Conservation (phyloP, 2,888 invertebrate species). For the Acleris sparsana region DNA sequence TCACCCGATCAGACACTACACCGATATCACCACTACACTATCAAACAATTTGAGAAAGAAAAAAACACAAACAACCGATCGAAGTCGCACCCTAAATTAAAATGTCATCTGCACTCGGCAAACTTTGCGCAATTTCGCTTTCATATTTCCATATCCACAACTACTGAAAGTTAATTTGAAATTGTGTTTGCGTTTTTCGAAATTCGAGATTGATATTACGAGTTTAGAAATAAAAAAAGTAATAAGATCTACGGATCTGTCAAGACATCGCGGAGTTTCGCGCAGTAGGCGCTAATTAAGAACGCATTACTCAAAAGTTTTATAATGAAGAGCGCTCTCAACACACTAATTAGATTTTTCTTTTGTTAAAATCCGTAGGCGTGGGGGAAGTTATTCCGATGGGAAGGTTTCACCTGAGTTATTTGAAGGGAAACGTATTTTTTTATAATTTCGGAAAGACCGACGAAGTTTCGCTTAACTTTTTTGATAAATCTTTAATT, state of each 20-base stretch:
- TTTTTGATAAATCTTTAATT: slow-evolving; percentile 37
- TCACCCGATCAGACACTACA: slow-evolving; percentile 29
- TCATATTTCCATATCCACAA: not conserved
- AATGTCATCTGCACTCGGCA: not conserved
- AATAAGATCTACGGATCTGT: not conserved
- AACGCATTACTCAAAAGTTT: slow-evolving; percentile 37
- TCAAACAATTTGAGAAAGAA: slow-evolving; percentile 9
- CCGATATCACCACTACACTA: slow-evolving; percentile 5
- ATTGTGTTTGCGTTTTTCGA: not conserved
- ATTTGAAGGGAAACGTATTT: slow-evolving; percentile 33
- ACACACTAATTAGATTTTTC: slow-evolving; percentile 37
- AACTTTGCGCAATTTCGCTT: not conserved
- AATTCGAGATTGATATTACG: not conserved
- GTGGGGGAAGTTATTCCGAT: slow-evolving; percentile 27
- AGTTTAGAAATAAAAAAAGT: not conserved
- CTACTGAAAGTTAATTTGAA: slow-evolving; percentile 10
- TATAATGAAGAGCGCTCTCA: slow-evolving; percentile 37
- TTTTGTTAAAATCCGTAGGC: slow-evolving; percentile 36
- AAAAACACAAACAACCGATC: not conserved
- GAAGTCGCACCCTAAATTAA: slow-evolving; percentile 6
- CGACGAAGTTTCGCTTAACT: slow-evolving; percentile 25
- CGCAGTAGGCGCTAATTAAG: slow-evolving; percentile 33
- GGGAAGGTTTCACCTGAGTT: slow-evolving; percentile 28
- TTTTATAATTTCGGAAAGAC: slow-evolving; percentile 26
- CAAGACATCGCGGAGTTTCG: slow-evolving; percentile 14